Conservation (phyloP, 2,797 vertebrate species). For the Buceros bicornis region DNA sequence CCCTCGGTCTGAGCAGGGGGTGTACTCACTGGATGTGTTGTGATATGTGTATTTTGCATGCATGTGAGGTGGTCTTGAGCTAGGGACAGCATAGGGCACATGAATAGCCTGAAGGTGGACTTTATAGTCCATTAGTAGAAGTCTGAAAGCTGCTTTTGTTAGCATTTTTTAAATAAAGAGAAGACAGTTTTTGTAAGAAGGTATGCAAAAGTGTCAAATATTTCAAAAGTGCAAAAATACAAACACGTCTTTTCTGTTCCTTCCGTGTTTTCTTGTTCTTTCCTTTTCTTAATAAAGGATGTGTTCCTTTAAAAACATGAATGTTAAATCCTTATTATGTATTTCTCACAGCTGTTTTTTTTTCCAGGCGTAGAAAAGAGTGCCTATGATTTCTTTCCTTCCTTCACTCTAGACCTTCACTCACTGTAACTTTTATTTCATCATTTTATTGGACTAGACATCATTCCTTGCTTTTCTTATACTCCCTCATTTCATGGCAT, state of each 20-base stretch:
- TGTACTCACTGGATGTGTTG: background rate
- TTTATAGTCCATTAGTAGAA: background rate
- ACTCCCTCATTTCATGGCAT: background rate
- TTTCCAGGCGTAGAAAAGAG: background rate
- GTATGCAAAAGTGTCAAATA: background rate
- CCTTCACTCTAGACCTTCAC: accelerated
- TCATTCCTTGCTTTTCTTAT: background rate
- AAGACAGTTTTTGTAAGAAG: background rate
- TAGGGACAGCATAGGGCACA: background rate
- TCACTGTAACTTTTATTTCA: background rate
- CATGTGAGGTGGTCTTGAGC: background rate
- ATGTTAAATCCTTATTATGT: background rate
- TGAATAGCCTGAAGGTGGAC: background rate
- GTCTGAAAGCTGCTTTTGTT: background rate
- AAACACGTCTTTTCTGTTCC: background rate
- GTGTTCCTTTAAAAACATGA: background rate
- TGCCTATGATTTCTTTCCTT: background rate
- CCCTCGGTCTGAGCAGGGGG: background rate
- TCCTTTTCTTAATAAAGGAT: background rate
- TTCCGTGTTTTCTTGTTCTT: background rate
- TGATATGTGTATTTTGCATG: background rate
- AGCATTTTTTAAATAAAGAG: background rate
- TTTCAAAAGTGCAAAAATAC: background rate
- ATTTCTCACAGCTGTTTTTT: background rate
- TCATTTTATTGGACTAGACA: background rate